A percentile compares a stretch with the other conserved stretches of the same genome.
phyloP scores from a whole-genome alignment of 2,888 invertebrate species.

The Drosophila putrida region DNA sequence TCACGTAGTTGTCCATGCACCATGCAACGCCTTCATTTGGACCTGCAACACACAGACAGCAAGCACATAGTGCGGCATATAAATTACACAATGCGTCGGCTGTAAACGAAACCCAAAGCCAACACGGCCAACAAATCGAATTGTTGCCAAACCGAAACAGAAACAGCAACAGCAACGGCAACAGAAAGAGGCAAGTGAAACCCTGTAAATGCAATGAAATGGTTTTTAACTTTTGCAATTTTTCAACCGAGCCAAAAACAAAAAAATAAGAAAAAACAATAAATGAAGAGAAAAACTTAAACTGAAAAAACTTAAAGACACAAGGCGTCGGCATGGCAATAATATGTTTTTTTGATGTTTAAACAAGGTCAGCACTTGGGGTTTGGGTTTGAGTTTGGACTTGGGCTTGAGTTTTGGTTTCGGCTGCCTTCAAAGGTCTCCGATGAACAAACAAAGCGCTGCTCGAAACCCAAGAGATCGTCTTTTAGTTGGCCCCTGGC shows the following conservation, averaged over 20 bases:
- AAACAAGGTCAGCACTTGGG: constrained; percentile 68
- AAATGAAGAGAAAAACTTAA: constrained; percentile 10
- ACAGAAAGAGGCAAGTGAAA: constrained; percentile 63
- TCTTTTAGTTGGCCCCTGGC: constrained; percentile 31
- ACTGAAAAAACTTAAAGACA: constrained; percentile 32
- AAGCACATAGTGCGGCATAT: constrained; percentile 59
- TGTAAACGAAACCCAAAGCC: constrained; percentile 31
- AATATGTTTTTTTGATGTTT: constrained; percentile 70
- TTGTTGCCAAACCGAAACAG: constrained; percentile 48
- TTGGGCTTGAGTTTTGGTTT: constrained; percentile 11
- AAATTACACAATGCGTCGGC: constrained; percentile 72
- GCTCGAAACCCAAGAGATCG: constrained; percentile 35
- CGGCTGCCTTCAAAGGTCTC: constrained; percentile 56
- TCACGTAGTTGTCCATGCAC: constrained; percentile 70
- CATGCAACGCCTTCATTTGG: constrained; percentile 67
- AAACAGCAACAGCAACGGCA: constrained; percentile 2
- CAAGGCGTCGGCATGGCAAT: constrained; percentile 63
- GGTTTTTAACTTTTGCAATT: constrained; percentile 78
- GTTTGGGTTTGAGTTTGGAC: neutral
- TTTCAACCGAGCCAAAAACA: constrained; percentile 54
- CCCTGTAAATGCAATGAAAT: constrained; percentile 80
- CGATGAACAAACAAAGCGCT: constrained; percentile 68
- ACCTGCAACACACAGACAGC: constrained; percentile 23
- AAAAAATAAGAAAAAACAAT: constrained; percentile 11
- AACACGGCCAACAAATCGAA: constrained; percentile 62